These are phyloP conservation scores for Iselma pallidipennis DNA, from an alignment of 2,888 invertebrate species.

Conservation along the genomic window DNA sequence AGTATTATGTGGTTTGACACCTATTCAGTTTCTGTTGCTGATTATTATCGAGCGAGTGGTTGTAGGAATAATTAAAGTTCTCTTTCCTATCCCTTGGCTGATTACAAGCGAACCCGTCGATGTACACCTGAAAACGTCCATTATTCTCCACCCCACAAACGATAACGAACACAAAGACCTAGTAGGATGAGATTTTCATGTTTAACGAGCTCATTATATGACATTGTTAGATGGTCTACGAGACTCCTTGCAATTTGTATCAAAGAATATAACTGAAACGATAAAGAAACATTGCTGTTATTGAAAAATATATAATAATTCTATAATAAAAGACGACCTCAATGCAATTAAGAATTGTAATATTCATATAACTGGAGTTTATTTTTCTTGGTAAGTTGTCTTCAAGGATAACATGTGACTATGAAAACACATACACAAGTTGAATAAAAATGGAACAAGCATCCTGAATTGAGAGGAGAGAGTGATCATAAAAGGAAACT, in stretches of 20 bases:
- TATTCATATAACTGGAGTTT: no score
- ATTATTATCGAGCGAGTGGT: not conserved
- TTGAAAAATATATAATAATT: not conserved
- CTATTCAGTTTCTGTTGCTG: no score
- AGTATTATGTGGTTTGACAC: no score
- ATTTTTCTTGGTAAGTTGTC: not conserved
- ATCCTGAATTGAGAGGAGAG: conserved; percentile 8
- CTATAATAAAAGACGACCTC: not conserved
- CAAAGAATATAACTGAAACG: not conserved
- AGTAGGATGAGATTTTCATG: conserved; percentile 7
- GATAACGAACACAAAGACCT: conserved; percentile 5
- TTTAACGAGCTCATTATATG: conserved; percentile 21
- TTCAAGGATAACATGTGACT: not conserved
- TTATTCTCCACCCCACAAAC: conserved; percentile 12
- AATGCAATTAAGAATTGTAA: not conserved
- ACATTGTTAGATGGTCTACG: not conserved
- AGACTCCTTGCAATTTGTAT: not conserved
- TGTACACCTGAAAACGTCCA: conserved; percentile 21
- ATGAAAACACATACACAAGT: not conserved
- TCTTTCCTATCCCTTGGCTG: conserved; percentile 4
- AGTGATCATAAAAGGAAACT: conserved; percentile 46
- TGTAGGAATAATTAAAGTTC: conserved; percentile 21
- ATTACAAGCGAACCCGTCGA: conserved; percentile 13
- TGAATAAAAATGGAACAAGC: not conserved
- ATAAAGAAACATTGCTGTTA: not conserved